A percentile compares a stretch with the other conserved stretches of the same genome.
These are phyloP conservation scores for Athalia cordata DNA, from an alignment of 2,888 invertebrate species.

Conservation along the genomic window DNA sequence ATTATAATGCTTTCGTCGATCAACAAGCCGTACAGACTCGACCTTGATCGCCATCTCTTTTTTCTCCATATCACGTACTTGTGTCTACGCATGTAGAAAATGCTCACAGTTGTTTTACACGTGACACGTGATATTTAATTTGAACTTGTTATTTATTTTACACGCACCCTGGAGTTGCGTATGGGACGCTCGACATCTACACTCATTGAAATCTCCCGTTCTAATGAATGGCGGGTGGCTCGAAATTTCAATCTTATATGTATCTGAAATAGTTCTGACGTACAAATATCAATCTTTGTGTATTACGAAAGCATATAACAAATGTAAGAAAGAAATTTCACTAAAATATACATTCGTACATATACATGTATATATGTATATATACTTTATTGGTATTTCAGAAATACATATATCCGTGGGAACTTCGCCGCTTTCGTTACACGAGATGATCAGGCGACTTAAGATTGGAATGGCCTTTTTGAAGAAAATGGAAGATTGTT, in stretches of 20 bases:
- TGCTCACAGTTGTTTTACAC: neutral
- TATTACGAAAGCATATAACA: neutral
- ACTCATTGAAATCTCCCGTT: no score
- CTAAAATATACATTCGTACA: neutral
- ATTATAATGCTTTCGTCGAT: neutral
- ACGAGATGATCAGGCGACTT: conserved; percentile 17
- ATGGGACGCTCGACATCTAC: no score
- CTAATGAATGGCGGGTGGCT: no score
- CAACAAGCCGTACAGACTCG: conserved; percentile 21
- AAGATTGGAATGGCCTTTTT: neutral
- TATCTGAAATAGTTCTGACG: no score
- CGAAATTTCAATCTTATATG: no score
- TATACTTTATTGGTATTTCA: conserved; percentile 10
- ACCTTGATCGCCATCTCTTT: conserved; percentile 21
- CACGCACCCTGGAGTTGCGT: no score
- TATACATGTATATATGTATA: no score
- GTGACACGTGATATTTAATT: neutral
- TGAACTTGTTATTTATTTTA: no score
- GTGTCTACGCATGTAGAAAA: no score
- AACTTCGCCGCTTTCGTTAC: neutral
- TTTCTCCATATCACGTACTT: no score
- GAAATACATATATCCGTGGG: conserved; percentile 22
- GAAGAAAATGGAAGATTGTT: no score
- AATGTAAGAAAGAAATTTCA: conserved; percentile 11
- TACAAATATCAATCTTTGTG: no score